Conservation (phyloP, 2,888 invertebrate genomes). For the Bugula neritina region DNA sequence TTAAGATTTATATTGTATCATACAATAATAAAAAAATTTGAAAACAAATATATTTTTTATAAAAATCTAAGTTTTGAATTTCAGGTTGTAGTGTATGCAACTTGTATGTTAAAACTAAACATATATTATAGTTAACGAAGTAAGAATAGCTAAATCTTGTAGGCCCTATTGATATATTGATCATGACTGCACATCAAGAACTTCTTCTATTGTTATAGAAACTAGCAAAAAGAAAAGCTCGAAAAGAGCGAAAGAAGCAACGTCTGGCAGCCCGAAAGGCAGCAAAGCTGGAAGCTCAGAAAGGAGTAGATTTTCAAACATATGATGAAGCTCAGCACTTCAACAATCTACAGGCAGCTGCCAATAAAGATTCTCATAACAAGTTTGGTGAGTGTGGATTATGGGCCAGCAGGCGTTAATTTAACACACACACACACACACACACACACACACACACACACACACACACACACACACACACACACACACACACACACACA, state of each 20-base stretch:
- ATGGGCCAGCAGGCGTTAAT: too few species aligned
- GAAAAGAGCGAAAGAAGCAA: neutral
- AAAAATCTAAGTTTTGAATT: too few species aligned
- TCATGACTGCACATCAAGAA: too few species aligned
- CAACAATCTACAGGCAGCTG: neutral
- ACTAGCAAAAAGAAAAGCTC: neutral
- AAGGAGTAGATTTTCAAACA: neutral
- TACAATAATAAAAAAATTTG: too few species aligned
- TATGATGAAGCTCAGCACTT: neutral
- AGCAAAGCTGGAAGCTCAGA: neutral
- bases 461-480: neutral
- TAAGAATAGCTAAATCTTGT: too few species aligned
- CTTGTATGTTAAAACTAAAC: too few species aligned
- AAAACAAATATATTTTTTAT: too few species aligned
- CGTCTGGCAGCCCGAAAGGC: neutral
- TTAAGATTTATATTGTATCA: too few species aligned
- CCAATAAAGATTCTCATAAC: neutral
- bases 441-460: neutral
- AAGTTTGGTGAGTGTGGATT: neutral
- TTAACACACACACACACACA: neutral
- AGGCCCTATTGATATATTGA: too few species aligned
- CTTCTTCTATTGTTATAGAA: neutral
- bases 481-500: neutral
- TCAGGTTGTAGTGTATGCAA: too few species aligned
- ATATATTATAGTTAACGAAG: too few species aligned